A percentile compares a stretch with the other conserved stretches of the same genome.
Conservation (phyloP, 2,888 invertebrate species). For the Polymixis lichenea region DNA sequence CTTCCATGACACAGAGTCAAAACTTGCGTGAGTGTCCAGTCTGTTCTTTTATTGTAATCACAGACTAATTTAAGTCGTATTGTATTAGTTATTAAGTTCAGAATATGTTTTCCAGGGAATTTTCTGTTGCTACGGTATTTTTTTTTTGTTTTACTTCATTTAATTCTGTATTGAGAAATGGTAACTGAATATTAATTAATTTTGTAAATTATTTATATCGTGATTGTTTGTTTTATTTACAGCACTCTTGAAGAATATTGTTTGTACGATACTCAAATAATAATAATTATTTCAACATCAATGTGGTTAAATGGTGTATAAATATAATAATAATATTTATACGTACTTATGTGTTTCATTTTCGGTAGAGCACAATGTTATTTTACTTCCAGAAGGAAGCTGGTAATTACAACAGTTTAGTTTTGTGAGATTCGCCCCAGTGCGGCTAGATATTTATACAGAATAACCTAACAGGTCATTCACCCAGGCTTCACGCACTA, state of each 20-base stretch:
- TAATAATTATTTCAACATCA: neutral
- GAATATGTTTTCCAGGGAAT: neutral
- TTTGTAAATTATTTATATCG: conserved; percentile 12
- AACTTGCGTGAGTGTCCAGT: neutral
- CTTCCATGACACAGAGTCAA: accelerated
- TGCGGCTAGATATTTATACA: neutral
- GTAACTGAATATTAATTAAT: conserved; percentile 26
- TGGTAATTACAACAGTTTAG: neutral
- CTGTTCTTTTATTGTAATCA: conserved; percentile 17
- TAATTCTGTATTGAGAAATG: conserved; percentile 44
- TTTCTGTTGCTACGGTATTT: conserved; percentile 5
- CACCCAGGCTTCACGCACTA: neutral
- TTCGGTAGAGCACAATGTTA: neutral
- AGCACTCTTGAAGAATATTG: neutral
- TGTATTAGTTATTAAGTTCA: conserved; percentile 27
- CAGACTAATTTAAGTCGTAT: conserved; percentile 32
- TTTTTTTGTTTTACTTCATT: conserved; percentile 43
- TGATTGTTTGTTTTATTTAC: conserved; percentile 20
- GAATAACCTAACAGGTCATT: neutral
- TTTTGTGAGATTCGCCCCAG: neutral
- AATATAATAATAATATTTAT: neutral
- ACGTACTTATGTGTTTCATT: neutral
- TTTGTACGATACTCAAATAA: neutral
- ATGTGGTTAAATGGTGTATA: neutral
- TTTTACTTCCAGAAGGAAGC: neutral